Evolutionary conservation across 2,113 vertebrate species (phyloP).

Genomic region (Psophia crepitans): DNA sequence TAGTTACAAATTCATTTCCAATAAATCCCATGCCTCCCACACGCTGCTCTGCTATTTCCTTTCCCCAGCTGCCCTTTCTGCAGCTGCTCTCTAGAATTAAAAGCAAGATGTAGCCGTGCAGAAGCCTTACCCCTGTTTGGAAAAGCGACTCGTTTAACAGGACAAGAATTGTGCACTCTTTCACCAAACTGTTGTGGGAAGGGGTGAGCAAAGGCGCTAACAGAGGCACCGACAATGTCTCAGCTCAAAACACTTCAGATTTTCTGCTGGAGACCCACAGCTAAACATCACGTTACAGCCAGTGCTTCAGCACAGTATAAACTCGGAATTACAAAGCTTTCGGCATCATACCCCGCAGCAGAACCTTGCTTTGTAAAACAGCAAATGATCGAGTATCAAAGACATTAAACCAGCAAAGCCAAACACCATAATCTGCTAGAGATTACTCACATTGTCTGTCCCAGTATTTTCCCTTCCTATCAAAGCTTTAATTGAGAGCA

Average conservation of each 20-base stretch:
- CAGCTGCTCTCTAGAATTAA: background rate
- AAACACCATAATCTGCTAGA: background rate
- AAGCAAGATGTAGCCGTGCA: background rate
- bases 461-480: too few species aligned
- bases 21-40: background rate
- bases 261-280: background rate
- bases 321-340: too few species aligned
- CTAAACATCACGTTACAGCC: background rate
- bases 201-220: background rate
- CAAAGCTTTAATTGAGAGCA: background rate
- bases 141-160: too few species aligned
- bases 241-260: background rate
- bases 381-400: background rate
- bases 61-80: background rate
- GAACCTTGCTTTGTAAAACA: background rate
- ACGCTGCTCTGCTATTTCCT: background rate
- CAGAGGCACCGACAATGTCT: background rate
- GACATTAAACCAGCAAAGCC: background rate
- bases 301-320: background rate
- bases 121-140: background rate
- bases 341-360: accelerated
- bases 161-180: background rate
- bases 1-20: background rate
- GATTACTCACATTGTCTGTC: background rate
- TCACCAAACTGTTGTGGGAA: too few species aligned